Evolutionary conservation across 1,140 invertebrate species (phyloP).

Genomic region (Neocloeon triangulifer): DNA sequence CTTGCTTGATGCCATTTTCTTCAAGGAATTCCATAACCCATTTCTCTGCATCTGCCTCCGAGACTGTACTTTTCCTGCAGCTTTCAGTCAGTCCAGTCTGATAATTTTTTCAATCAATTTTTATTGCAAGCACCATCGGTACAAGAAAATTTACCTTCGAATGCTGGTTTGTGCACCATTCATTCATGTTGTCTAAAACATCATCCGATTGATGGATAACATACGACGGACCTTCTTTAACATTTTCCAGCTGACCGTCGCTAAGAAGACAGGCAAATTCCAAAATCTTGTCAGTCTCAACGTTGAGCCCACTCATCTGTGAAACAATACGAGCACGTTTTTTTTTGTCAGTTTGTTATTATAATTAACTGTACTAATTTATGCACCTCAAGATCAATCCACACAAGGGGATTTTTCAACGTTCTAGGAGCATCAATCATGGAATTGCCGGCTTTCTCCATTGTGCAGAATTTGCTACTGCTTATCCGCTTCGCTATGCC

Average conservation of each 20-base stretch:
- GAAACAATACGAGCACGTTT: too few relatives aligned
- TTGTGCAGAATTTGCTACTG: too few relatives aligned
- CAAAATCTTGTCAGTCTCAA: constrained; percentile 53
- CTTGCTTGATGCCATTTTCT: constrained; percentile 35
- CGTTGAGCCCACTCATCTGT: constrained; percentile 60
- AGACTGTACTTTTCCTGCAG: constrained; percentile 40
- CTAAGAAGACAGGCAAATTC: constrained; percentile 79
- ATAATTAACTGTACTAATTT: too few relatives aligned
- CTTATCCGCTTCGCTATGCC: too few relatives aligned
- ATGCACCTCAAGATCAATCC: too few relatives aligned
- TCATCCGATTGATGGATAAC: constrained; percentile 56
- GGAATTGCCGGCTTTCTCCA: too few relatives aligned
- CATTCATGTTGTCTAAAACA: constrained; percentile 52
- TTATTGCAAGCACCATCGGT: neutral
- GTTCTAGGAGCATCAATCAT: too few relatives aligned
- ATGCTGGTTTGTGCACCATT: constrained; percentile 64
- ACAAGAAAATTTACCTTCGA: constrained; percentile 17
- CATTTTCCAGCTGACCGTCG: constrained; percentile 50
- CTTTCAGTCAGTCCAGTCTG: constrained; percentile 53
- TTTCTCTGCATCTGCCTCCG: constrained; percentile 39
- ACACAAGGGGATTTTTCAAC: too few relatives aligned
- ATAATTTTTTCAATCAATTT: constrained; percentile 14
- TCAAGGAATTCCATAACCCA: constrained; percentile 48
- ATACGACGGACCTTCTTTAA: constrained; percentile 55
- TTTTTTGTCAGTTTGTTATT: too few relatives aligned